Evolutionary conservation across 2,113 vertebrate genomes (phyloP).

Genomic region (Pelecanoides urinatrix): DNA sequence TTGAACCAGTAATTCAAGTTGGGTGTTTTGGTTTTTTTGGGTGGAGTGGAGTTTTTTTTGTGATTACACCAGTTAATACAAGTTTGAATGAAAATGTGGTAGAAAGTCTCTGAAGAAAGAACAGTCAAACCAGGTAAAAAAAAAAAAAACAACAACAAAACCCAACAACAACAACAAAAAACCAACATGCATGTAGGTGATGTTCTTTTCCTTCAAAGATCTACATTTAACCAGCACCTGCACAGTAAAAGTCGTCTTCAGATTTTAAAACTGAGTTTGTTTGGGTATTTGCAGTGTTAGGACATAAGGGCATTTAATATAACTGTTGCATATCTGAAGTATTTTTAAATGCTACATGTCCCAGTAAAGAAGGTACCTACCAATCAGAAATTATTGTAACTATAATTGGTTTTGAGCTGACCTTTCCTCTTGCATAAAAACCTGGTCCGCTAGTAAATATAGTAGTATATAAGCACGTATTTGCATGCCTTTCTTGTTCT

Average conservation of each 20-base stretch:
- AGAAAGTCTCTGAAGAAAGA: constrained; percentile 10
- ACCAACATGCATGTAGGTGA: not conserved
- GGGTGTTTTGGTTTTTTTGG: not conserved
- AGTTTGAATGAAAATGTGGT: constrained; percentile 14
- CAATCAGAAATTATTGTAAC: not conserved
- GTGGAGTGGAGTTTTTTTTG: too few relatives aligned
- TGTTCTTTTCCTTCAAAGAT: not conserved
- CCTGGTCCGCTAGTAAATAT: not conserved
- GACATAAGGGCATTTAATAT: not conserved
- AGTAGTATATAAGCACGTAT: not conserved
- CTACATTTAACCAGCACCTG: not conserved
- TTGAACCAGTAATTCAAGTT: constrained; percentile 8
- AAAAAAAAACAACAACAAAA: not conserved
- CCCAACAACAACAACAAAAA: too few relatives aligned
- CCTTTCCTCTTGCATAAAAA: not conserved
- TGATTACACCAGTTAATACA: not conserved
- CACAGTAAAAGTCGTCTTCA: not conserved
- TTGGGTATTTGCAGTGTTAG: not conserved
- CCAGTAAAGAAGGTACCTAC: not conserved
- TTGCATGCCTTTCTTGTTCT: not conserved
- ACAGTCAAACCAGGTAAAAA: not conserved
- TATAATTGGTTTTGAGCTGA: not conserved
- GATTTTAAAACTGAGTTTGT: not conserved
- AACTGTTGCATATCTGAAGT: not conserved
- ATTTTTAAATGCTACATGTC: not conserved